A percentile compares a stretch with the other conserved stretches of the same genome.
phyloP scores from a whole-genome alignment of 2,797 vertebrate genomes.

The Phalloptychus januarius region DNA sequence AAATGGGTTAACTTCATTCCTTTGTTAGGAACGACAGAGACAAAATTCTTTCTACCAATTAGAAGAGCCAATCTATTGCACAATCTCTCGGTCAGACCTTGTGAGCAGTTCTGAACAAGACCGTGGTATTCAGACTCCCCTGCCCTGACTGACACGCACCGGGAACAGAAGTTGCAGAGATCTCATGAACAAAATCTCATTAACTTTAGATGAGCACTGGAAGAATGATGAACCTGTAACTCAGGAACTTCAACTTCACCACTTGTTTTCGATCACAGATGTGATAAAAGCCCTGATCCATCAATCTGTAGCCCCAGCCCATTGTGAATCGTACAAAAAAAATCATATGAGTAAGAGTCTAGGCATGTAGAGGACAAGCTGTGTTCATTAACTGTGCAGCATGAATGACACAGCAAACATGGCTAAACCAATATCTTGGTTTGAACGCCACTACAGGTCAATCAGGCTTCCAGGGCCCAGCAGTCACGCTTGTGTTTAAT shows the following conservation, averaged over 20 bases:
- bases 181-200: not conserved
- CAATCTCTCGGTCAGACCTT: not conserved
- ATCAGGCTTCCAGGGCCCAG: conserved; percentile 24
- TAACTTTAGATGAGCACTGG: not conserved
- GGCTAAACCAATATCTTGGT: not conserved
- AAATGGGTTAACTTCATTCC: not conserved
- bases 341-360: not conserved
- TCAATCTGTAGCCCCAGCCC: not conserved
- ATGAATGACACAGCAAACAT: not conserved
- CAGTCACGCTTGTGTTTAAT: conserved; percentile 29
- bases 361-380: not conserved
- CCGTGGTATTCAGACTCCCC: not conserved
- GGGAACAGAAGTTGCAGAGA: not conserved
- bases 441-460: conserved; percentile 15
- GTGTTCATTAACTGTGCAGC: not conserved
- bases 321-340: not conserved
- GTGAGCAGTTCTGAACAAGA: not conserved
- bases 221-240: not conserved
- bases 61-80: not conserved
- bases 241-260: not conserved
- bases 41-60: not conserved
- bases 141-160: too few species aligned
- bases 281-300: not conserved
- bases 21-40: not conserved
- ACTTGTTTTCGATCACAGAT: not conserved